Base-by-base conservation (phyloP, 2,113 vertebrate species). In the Chamaea fasciata region DNA sequence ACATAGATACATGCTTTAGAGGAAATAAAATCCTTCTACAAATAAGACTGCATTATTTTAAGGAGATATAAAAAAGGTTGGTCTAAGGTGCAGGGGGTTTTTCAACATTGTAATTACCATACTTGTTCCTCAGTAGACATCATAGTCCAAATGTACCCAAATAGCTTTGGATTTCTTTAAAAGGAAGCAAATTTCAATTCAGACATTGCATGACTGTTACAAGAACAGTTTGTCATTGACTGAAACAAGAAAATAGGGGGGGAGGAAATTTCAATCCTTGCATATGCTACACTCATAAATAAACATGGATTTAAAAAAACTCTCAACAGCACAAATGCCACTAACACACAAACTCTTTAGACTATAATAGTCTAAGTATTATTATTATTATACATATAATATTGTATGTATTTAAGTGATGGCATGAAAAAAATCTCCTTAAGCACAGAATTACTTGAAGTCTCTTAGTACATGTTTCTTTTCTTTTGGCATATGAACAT, bases 1-100 rank as follows among this genome's bases (percentile, higher is more conserved):
- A 47, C 11, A 73, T 0, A 75, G 8, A 41, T 35, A 41, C 8
- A 67, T 14, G 15, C 17, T 73, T 73, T 19, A 46, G 12, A 31
- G 47, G 41, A 83, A 76, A 71, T 17, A 71, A 90, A 78, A 42
- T 35, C 10, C 46, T 64, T 21, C 41, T 33, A 69, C 46, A 76
- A n/a, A 50, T 37, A 78, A 14, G 21, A 30, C 8, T 23, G 21
- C 13, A 55, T 67, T 67, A 33, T 47, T 92, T 87, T 71, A 60
- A 76, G 50, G 9, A 71, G 15, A 19, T 62, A 31, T 19, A 17
- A 62, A 65, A 90, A 84, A 69, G 4, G 7, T 10, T 93, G 28
- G 7, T 70, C 39, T 37, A 70, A 55, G n/a, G 13, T 24, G 4
- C 0, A 0, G 31, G 2, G 0, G 0, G 0, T 2, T 60, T 70